Evolutionary conservation across 2,797 vertebrate species (phyloP).

Genomic region (Hybognathus amarus): DNA sequence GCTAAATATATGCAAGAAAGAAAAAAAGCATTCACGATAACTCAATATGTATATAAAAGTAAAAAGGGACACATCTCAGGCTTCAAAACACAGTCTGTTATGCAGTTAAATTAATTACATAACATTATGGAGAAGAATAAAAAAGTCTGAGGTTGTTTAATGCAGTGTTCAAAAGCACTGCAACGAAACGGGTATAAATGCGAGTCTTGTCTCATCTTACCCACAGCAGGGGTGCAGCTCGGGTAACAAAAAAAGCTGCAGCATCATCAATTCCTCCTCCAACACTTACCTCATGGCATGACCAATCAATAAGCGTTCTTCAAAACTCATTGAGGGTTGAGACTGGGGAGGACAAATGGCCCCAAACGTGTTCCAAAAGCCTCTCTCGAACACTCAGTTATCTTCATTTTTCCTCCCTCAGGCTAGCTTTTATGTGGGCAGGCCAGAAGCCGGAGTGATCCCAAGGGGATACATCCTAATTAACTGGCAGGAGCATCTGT

Average conservation of each 20-base stretch:
- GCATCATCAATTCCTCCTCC: conserved; percentile 42
- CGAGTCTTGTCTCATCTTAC: not conserved
- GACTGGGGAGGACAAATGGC: conserved; percentile 43
- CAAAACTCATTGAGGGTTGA: conserved; percentile 42
- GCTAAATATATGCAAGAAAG: not conserved
- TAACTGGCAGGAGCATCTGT: conserved; percentile 70
- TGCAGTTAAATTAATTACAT: not conserved
- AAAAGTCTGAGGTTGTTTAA: not conserved
- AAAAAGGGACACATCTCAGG: not conserved
- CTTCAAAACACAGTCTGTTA: not conserved
- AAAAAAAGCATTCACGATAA: not conserved
- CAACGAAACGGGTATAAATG: not conserved
- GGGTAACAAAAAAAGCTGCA: conserved; percentile 32
- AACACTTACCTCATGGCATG: conserved; percentile 36
- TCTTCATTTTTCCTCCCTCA: conserved; percentile 62
- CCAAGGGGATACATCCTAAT: conserved; percentile 70
- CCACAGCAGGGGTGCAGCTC: conserved; percentile 16
- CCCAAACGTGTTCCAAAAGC: conserved; percentile 58
- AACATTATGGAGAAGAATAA: not conserved
- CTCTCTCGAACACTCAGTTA: conserved; percentile 53
- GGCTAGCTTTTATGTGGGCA: conserved; percentile 63
- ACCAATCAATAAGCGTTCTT: conserved; percentile 52
- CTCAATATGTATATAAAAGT: not conserved
- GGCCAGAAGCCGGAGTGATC: conserved; percentile 67
- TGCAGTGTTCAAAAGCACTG: not conserved